Percentiles rank a stretch among this genome's conserved stretches.
Conservation (phyloP, 2,113 vertebrate species). For the Zosterops borbonicus region DNA sequence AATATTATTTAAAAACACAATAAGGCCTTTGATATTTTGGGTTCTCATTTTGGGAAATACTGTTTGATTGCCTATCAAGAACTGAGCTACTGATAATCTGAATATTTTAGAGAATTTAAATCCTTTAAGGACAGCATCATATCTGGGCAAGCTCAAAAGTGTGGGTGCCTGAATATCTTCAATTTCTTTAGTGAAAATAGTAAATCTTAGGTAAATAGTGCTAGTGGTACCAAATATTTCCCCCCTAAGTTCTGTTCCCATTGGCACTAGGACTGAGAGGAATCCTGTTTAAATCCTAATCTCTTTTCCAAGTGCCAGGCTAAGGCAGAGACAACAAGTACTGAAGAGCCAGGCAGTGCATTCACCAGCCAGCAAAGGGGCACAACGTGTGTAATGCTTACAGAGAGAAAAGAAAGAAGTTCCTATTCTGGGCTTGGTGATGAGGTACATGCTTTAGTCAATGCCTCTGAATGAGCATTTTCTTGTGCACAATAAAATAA, state of each 20-base stretch:
- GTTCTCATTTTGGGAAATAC: background rate
- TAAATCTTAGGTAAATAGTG: background rate
- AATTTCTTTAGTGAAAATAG: background rate
- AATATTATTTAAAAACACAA: background rate
- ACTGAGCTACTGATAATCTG: background rate
- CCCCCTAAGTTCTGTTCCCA: background rate
- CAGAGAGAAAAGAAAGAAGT: background rate
- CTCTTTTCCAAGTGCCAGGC: background rate
- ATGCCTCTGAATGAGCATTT: background rate
- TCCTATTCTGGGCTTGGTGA: background rate
- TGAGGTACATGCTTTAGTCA: background rate
- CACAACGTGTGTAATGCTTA: background rate
- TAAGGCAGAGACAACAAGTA: background rate
- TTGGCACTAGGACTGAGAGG: background rate
- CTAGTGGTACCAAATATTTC: background rate
- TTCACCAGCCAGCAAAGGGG: accelerated
- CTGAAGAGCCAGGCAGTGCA: background rate
- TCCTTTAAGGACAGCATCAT: background rate
- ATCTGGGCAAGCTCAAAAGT: background rate
- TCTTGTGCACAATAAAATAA: background rate
- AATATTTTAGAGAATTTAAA: background rate
- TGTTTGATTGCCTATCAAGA: background rate
- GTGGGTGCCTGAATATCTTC: background rate
- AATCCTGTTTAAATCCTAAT: background rate
- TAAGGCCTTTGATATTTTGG: background rate